phyloP scores from a whole-genome alignment of 2,113 vertebrate genomes.

The Perccottus glenii region DNA sequence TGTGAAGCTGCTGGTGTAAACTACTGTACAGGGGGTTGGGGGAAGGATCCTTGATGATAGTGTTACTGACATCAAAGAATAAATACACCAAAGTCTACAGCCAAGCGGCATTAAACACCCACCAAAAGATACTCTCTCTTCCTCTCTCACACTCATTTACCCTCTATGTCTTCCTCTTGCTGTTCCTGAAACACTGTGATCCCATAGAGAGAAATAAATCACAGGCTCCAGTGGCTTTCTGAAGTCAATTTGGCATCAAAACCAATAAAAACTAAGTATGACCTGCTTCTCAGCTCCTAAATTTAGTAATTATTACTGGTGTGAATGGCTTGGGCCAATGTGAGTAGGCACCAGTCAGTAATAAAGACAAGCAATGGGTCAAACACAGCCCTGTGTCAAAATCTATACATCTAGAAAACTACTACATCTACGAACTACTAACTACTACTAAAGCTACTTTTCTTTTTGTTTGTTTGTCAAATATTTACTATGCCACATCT shows the following conservation, averaged over 20 bases:
- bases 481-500: no score
- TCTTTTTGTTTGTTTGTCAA: no score
- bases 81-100: conserved; percentile 68
- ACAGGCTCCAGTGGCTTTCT: conserved; percentile 70
- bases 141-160: conserved; percentile 63
- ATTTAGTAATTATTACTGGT: conserved; percentile 77
- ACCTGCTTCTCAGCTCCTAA: conserved; percentile 70
- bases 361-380: conserved; percentile 10
- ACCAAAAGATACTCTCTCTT: conserved; percentile 57
- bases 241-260: conserved; percentile 74
- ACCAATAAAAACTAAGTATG: conserved; percentile 70
- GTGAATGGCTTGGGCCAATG: conserved; percentile 58
- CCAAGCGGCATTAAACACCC: conserved; percentile 69
- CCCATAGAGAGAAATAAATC: conserved; percentile 74
- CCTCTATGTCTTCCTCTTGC: conserved; percentile 53
- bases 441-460: no score
- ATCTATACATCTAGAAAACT: no score
- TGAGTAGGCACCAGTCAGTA: conserved; percentile 24
- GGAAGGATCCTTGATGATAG: conserved; percentile 71
- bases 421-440: no score
- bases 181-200: conserved; percentile 63
- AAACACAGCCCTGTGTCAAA: no score
- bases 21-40: conserved; percentile 57
- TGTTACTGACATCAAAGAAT: conserved; percentile 78
- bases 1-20: conserved; percentile 49